Percentiles rank a stretch among this genome's conserved stretches.
phyloP scores from a whole-genome alignment of 37 sponge, comb jelly and placozoan genomes.

The Axinella damicornis region DNA sequence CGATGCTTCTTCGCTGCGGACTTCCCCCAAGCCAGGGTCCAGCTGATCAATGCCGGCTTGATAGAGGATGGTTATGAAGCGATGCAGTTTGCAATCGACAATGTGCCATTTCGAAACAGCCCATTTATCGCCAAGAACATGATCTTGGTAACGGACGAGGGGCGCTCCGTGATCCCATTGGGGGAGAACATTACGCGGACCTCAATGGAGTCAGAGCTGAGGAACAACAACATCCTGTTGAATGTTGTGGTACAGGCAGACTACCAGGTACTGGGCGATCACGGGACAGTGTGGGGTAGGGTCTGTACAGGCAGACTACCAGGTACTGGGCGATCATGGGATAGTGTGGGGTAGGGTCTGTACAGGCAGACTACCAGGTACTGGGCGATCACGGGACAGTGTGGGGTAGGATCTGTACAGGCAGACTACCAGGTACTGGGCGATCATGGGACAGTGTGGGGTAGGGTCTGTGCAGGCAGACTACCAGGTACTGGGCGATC shows the following conservation, averaged over 20 bases:
- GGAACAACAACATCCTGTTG: conserved; percentile 9
- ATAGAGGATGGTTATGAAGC: conserved; percentile 63
- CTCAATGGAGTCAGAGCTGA: neutral
- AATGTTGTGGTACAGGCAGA: conserved; percentile 41
- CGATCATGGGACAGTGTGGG: no score
- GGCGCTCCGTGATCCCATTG: conserved; percentile 20
- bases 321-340: no score
- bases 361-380: no score
- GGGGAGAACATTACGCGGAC: conserved; percentile 15
- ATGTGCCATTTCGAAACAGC: conserved; percentile 44
- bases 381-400: no score
- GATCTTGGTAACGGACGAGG: conserved; percentile 46
- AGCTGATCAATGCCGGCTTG: neutral
- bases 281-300: no score
- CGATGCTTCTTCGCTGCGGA: conserved; percentile 19
- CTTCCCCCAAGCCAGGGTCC: conserved; percentile 34
- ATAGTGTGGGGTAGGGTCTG: no score
- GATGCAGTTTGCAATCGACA: conserved; percentile 55
- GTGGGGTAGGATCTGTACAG: no score
- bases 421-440: no score
- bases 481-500: no score
- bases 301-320: no score
- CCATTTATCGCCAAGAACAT: conserved; percentile 50
- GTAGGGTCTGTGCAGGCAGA: no score
- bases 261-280: conserved; percentile 23